Conservation (phyloP, 2,113 vertebrate genomes). For the Elaphurus davidianus region DNA sequence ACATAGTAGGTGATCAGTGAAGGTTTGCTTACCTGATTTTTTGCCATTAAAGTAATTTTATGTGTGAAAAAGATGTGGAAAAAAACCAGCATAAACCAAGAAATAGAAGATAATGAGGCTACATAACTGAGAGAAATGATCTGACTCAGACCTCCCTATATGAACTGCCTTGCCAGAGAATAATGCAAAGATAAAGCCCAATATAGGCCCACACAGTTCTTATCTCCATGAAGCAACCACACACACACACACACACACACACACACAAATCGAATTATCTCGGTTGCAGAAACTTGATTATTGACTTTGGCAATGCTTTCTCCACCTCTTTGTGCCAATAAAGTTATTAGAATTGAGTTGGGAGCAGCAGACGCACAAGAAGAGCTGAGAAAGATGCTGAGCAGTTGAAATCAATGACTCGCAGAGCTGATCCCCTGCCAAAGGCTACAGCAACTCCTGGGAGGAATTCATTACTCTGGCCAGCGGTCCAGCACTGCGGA, state of each 20-base stretch:
- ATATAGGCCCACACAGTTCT: background rate
- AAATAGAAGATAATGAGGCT: background rate
- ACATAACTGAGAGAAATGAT: background rate
- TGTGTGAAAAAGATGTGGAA: background rate
- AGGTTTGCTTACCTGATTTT: background rate
- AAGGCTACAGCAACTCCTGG: background rate
- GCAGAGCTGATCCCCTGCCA: slow-evolving; percentile 20
- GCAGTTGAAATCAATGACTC: slow-evolving; percentile 31
- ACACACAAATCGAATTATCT: background rate
- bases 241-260: too few relatives aligned
- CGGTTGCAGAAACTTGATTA: slow-evolving; percentile 50
- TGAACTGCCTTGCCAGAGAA: background rate
- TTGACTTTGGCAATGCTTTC: slow-evolving; percentile 52
- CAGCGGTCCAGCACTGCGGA: background rate
- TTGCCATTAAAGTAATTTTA: background rate
- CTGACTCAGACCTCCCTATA: background rate
- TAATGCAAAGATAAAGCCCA: background rate
- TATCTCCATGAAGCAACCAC: background rate
- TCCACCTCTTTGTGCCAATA: slow-evolving; percentile 49
- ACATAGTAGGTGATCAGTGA: background rate
- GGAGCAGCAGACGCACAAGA: slow-evolving; percentile 2
- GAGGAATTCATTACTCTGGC: slow-evolving; percentile 22
- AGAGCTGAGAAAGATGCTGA: slow-evolving; percentile 58
- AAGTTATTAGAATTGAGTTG: slow-evolving; percentile 64
- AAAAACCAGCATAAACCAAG: background rate